A percentile compares a stretch with the other conserved stretches of the same genome.
These are phyloP conservation scores for Spermophilus dauricus DNA, from an alignment of 2,113 vertebrate genomes.

Conservation along the genomic window DNA sequence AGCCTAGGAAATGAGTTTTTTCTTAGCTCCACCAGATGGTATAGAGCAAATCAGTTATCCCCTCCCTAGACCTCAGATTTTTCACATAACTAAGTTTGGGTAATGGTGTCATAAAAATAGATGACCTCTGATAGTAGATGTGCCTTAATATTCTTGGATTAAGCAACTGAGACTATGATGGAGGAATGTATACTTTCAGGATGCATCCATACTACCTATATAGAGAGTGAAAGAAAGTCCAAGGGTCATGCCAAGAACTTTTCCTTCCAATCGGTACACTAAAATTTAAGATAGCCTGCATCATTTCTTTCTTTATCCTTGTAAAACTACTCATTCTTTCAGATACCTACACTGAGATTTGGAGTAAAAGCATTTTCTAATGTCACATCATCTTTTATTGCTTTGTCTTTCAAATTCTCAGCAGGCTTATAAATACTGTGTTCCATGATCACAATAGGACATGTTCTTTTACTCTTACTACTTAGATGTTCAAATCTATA, in stretches of 20 bases:
- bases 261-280: not conserved
- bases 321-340: constrained; percentile 17
- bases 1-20: not conserved
- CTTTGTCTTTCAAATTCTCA: constrained; percentile 53
- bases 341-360: constrained; percentile 32
- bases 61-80: not conserved
- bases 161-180: not conserved
- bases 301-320: constrained; percentile 9
- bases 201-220: not conserved
- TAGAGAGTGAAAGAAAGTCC: not conserved
- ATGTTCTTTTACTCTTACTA: not conserved
- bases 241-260: not conserved
- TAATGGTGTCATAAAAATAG: not conserved
- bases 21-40: not conserved
- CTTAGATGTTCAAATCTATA: constrained; percentile 7
- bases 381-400: not conserved
- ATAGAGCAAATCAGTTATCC: not conserved
- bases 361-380: not conserved
- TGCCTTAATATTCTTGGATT: not conserved
- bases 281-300: not conserved
- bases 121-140: not conserved
- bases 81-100: not conserved
- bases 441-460: not conserved
- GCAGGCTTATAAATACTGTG: constrained; percentile 28
- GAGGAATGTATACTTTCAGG: not conserved